phyloP scores from a whole-genome alignment of 2,113 vertebrate genomes.

The Peromyscus leucopus region DNA sequence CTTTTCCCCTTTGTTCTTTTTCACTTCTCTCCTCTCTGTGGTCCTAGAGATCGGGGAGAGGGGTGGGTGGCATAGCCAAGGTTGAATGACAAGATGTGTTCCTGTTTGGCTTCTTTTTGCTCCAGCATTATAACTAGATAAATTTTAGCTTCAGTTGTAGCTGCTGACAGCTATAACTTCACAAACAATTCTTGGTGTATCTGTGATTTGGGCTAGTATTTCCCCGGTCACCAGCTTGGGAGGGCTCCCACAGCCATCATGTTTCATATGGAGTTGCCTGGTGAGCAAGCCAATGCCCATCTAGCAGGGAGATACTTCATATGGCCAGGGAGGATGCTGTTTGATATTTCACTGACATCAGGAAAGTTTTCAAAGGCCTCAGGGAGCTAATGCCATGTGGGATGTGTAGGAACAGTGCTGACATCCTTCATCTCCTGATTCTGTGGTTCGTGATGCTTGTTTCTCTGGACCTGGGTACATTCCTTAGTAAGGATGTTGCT shows the following conservation, averaged over 20 bases:
- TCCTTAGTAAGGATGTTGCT: neutral
- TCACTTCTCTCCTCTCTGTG: neutral
- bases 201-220: neutral
- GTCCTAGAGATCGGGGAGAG: neutral
- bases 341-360: neutral
- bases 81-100: neutral
- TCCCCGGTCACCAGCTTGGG: neutral
- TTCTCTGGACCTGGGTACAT: neutral
- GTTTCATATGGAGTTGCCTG: neutral
- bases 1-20: neutral
- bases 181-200: conserved; percentile 9
- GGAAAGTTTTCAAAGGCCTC: neutral
- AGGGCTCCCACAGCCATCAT: neutral
- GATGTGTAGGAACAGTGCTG: neutral
- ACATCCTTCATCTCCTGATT: neutral
- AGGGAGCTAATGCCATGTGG: neutral
- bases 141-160: conserved; percentile 21
- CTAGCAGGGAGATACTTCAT: neutral
- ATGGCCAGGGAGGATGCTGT: neutral
- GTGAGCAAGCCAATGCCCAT: neutral
- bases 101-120: neutral
- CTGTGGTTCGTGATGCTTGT: neutral
- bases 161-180: conserved; percentile 30
- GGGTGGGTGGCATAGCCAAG: neutral
- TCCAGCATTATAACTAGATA: conserved; percentile 31